These are phyloP conservation scores for Taxidea taxus DNA, from an alignment of 2,113 vertebrate genomes.

Conservation along the genomic window DNA sequence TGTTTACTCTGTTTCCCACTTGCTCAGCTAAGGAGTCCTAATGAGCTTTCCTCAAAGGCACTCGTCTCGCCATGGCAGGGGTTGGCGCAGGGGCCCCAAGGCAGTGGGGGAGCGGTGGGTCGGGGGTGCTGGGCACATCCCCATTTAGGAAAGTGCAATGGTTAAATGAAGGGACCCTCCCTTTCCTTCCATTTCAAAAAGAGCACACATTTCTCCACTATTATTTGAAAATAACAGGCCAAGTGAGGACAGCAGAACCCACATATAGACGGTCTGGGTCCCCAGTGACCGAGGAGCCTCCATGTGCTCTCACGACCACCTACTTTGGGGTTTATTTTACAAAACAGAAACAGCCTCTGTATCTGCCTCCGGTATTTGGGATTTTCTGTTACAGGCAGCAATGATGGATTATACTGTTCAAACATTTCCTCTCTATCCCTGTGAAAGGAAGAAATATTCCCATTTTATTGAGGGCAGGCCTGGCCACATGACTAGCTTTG, in stretches of 20 bases:
- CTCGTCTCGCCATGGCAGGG: accelerated
- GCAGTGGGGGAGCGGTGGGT: too few relatives aligned
- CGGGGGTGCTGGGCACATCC: neutral
- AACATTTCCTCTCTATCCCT: neutral
- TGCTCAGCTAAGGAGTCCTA: neutral
- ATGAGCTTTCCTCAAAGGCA: neutral
- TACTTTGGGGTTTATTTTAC: neutral
- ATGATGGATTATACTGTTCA: neutral
- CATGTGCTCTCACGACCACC: neutral
- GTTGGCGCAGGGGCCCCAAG: neutral
- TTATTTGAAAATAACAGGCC: neutral
- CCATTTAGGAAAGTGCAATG: neutral
- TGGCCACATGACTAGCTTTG: neutral
- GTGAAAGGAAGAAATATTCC: neutral
- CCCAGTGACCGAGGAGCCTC: neutral
- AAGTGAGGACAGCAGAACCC: neutral
- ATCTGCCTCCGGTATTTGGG: neutral
- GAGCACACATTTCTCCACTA: neutral
- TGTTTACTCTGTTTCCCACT: neutral
- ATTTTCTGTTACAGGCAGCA: neutral
- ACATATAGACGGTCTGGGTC: neutral
- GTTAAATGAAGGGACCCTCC: neutral
- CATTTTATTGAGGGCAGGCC: neutral
- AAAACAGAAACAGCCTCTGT: neutral
- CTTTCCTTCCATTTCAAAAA: neutral